Conservation (phyloP, 2,888 invertebrate species). For the Pedicia rivosa region DNA sequence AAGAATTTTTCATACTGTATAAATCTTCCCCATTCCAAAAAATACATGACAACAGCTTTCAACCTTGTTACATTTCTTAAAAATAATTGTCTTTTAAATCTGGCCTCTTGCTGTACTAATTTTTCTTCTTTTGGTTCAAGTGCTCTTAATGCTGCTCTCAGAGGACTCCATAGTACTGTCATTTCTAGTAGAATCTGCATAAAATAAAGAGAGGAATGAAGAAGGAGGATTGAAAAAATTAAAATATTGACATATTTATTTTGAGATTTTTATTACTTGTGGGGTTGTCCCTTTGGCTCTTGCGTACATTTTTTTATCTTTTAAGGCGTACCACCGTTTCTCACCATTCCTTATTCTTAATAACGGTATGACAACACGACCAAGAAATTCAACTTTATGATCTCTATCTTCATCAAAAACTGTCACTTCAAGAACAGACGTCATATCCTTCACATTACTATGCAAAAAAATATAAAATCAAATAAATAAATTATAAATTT, state of each 20-base stretch:
- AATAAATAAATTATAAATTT: not conserved
- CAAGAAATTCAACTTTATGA: constrained; percentile 95
- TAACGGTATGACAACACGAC: constrained; percentile 78
- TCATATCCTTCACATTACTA: constrained; percentile 89
- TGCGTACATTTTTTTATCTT: constrained; percentile 82
- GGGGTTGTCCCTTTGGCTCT: constrained; percentile 86
- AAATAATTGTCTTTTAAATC: constrained; percentile 90
- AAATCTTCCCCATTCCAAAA: constrained; percentile 79
- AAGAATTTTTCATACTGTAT: constrained; percentile 54
- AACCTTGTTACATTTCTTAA: constrained; percentile 85
- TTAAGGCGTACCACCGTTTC: constrained; percentile 89
- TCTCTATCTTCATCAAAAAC: constrained; percentile 97
- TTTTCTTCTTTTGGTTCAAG: constrained; percentile 92
- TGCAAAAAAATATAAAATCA: constrained; percentile 17
- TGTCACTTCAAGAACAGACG: constrained; percentile 84
- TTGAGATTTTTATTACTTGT: constrained; percentile 38
- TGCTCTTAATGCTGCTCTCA: constrained; percentile 79
- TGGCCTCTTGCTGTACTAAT: constrained; percentile 84
- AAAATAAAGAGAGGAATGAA: not conserved
- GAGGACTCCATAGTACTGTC: constrained; percentile 82
- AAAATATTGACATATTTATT: not conserved
- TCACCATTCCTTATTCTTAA: constrained; percentile 76
- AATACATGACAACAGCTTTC: constrained; percentile 74
- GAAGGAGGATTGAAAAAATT: too few species aligned
- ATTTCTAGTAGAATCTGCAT: constrained; percentile 69